phyloP scores from a whole-genome alignment of 1,140 invertebrate species.

The Meloidogyne floridensis region DNA sequence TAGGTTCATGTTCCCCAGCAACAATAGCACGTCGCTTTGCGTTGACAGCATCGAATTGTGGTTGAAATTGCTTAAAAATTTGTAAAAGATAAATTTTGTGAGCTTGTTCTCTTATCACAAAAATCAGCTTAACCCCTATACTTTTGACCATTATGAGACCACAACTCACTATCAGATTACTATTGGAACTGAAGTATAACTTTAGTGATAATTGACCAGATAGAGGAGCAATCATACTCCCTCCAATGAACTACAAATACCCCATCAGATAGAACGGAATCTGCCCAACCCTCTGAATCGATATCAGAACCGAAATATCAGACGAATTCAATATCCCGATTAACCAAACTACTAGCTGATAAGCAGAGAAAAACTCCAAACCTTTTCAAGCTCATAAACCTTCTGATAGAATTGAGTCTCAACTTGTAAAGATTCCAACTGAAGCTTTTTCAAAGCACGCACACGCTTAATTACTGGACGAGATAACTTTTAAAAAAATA shows the following conservation, averaged over 20 bases:
- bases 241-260: no score
- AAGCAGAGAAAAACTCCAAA: conserved; percentile 69
- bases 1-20: conserved; percentile 80
- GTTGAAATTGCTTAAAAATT: conserved; percentile 37
- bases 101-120: no score
- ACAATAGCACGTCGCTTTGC: conserved; percentile 81
- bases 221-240: no score
- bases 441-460: conserved; percentile 87
- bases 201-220: no score
- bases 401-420: conserved; percentile 93
- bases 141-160: no score
- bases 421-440: conserved; percentile 81
- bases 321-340: no score
- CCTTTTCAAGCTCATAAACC: conserved; percentile 86
- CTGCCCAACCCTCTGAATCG: no score
- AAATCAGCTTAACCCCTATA: no score
- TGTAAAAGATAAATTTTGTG: not conserved
- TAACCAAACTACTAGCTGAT: conserved; percentile 57
- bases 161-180: no score
- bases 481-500: conserved; percentile 48
- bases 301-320: no score
- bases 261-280: no score
- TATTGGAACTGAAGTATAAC: no score
- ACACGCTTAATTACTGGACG: conserved; percentile 74
- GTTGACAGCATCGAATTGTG: conserved; percentile 77